Conservation (phyloP, 2,797 vertebrate species). For the Pempheris klunzingeri region DNA sequence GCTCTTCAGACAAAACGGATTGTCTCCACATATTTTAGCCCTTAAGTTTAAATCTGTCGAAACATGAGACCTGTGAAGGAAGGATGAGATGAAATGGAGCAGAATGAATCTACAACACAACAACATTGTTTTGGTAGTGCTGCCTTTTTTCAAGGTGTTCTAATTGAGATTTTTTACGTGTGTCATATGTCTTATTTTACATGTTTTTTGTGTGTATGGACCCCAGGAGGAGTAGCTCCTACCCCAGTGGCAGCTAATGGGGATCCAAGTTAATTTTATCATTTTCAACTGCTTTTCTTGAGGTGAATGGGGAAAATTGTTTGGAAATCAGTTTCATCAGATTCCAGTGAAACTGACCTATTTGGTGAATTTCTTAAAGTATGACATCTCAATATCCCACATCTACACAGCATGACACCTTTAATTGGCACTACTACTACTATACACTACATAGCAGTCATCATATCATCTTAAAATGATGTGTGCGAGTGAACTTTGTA, state of each 20-base stretch:
- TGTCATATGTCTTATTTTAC: too few species aligned
- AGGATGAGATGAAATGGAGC: background rate
- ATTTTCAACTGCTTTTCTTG: background rate
- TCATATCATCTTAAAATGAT: too few species aligned
- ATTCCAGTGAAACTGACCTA: background rate
- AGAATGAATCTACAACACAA: background rate
- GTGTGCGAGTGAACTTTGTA: background rate
- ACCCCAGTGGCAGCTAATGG: too few species aligned
- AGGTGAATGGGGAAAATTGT: background rate
- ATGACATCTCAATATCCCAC: too few species aligned
- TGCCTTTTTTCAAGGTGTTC: background rate
- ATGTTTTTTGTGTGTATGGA: too few species aligned
- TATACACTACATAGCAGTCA: too few species aligned
- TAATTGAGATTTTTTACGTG: background rate
- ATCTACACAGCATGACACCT: too few species aligned
- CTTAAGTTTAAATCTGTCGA: background rate
- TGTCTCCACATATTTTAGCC: background rate
- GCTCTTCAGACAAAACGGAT: conserved; percentile 4
- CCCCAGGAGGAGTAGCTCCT: too few species aligned
- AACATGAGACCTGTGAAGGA: conserved; percentile 1
- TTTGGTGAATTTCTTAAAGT: background rate
- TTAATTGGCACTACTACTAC: too few species aligned
- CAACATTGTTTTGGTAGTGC: background rate
- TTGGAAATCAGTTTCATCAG: background rate
- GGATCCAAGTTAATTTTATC: too few species aligned